A percentile compares a stretch with the other conserved stretches of the same genome.
phyloP scores from a whole-genome alignment of 2,888 invertebrate genomes.

The Cancer borealis region DNA sequence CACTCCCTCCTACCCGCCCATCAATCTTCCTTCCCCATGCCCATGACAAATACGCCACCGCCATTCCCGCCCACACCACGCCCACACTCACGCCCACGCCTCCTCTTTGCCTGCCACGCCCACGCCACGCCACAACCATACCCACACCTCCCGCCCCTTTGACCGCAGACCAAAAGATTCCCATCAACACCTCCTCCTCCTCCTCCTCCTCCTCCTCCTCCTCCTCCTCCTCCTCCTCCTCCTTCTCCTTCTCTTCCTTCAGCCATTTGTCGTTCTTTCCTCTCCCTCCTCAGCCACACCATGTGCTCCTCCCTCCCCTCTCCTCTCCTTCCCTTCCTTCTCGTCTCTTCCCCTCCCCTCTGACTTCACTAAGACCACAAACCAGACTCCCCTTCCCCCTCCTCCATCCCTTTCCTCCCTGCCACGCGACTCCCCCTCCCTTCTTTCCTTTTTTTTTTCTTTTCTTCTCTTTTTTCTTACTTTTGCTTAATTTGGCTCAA shows the following conservation, averaged over 20 bases:
- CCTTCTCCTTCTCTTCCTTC: background rate
- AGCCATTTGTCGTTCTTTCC: background rate
- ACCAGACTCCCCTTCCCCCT: slow-evolving; percentile 4
- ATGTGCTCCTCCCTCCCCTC: background rate
- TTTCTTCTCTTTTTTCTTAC: slow-evolving; percentile 43
- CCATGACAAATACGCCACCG: slow-evolving; percentile 8
- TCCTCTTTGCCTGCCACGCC: background rate
- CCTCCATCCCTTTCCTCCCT: slow-evolving; percentile 36
- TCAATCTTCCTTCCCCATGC: slow-evolving; percentile 12
- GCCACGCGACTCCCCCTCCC: slow-evolving; percentile 21
- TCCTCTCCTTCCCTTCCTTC: background rate
- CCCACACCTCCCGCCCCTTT: background rate
- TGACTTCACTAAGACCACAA: background rate
- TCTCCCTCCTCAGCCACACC: slow-evolving; percentile 2
- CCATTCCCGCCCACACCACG: background rate
- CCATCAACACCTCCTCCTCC: slow-evolving; percentile 24
- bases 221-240: background rate
- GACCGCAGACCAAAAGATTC: slow-evolving; percentile 30
- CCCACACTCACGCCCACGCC: background rate
- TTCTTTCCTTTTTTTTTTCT: background rate
- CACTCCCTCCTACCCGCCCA: background rate
- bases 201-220: slow-evolving; percentile 29
- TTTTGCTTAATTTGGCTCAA: slow-evolving; percentile 23
- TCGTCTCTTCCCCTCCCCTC: background rate
- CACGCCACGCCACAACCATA: background rate